Percentiles rank a stretch among this genome's conserved stretches.
phyloP scores from a whole-genome alignment of 2,888 invertebrate genomes.

The Cosmopolites sordidus region DNA sequence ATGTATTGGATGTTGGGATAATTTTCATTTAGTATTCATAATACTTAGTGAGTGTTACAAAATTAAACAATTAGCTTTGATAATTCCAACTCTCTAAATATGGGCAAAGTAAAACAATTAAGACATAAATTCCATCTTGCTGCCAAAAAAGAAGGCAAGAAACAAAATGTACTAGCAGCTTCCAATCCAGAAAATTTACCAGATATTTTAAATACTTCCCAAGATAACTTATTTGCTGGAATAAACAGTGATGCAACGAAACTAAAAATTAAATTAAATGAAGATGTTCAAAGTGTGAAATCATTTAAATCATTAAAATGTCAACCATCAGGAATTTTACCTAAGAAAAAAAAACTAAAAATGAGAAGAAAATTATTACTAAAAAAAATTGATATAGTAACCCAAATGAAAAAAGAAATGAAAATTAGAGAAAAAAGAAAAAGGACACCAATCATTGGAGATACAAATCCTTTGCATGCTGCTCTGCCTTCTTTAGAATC shows the following conservation, averaged over 20 bases:
- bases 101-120: conserved; percentile 30
- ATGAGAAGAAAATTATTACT: conserved; percentile 37
- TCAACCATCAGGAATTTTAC: conserved; percentile 28
- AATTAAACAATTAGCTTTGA: too few relatives aligned
- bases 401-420: conserved; percentile 37
- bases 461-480: conserved; percentile 40
- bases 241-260: conserved; percentile 31
- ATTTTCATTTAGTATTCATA: too few relatives aligned
- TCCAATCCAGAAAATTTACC: conserved; percentile 7
- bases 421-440: conserved; percentile 38
- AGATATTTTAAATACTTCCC: conserved; percentile 19
- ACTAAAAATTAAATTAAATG: conserved; percentile 30
- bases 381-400: conserved; percentile 39
- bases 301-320: conserved; percentile 41
- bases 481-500: conserved; percentile 42
- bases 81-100: too few relatives aligned
- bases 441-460: conserved; percentile 36
- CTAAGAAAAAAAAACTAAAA: conserved; percentile 42
- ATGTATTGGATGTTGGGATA: too few relatives aligned
- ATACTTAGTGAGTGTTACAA: too few relatives aligned
- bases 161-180: neutral
- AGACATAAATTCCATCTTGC: conserved; percentile 33
- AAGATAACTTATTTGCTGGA: conserved; percentile 34
- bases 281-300: conserved; percentile 37
- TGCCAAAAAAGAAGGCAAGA: conserved; percentile 16